Evolutionary conservation across 1,140 invertebrate genomes (phyloP).

Genomic region (Drosophila azteca): DNA sequence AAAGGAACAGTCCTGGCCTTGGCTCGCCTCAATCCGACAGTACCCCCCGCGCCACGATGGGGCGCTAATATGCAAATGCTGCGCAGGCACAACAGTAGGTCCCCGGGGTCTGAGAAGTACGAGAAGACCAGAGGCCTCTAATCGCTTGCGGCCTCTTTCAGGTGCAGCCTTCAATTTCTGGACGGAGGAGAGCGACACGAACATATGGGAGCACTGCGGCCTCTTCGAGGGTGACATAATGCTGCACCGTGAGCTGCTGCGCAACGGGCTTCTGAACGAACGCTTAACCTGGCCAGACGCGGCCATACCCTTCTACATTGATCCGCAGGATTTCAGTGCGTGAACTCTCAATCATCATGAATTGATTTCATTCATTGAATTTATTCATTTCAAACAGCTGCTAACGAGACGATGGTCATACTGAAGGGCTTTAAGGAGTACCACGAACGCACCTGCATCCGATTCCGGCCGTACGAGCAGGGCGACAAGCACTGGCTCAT

Average conservation of each 20-base stretch:
- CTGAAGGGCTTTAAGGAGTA: conserved; percentile 88
- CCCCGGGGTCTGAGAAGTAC: not conserved
- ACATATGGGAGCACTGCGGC: conserved; percentile 87
- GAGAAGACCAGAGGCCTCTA: not conserved
- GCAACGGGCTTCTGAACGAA: conserved; percentile 87
- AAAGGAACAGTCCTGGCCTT: not conserved
- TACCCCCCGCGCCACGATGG: conserved; percentile 69
- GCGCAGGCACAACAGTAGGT: conserved; percentile 75
- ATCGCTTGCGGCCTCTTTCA: conserved; percentile 58
- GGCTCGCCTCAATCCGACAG: conserved; percentile 31
- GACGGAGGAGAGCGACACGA: conserved; percentile 86
- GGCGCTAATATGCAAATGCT: conserved; percentile 81
- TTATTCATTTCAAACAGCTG: conserved; percentile 12
- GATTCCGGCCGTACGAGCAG: conserved; percentile 88
- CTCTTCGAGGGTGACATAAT: conserved; percentile 87
- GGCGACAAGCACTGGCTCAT: conserved; percentile 86
- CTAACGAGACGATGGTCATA: conserved; percentile 85
- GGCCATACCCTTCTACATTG: conserved; percentile 87
- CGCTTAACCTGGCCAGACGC: conserved; percentile 87
- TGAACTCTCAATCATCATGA: not conserved
- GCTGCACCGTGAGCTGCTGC: conserved; percentile 80
- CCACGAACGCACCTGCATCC: conserved; percentile 89
- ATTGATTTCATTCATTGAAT: too few relatives aligned
- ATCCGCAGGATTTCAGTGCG: conserved; percentile 88
- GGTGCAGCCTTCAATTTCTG: conserved; percentile 86